phyloP scores from a whole-genome alignment of 2,888 invertebrate species.

The Hypselothyrea guttata region DNA sequence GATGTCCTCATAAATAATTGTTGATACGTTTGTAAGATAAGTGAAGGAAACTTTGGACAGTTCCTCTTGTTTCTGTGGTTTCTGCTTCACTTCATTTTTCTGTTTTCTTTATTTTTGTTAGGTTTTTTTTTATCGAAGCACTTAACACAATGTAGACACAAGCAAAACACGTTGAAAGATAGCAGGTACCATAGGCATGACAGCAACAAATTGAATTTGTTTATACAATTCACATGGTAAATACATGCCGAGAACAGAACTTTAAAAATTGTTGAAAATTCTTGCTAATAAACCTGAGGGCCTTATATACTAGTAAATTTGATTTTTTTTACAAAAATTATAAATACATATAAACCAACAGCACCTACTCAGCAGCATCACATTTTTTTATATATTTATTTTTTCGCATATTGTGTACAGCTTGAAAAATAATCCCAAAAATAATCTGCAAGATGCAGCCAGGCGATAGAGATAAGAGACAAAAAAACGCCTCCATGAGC shows the following conservation, averaged over 20 bases:
- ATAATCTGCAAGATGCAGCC: constrained; percentile 39
- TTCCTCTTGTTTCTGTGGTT: constrained; percentile 10
- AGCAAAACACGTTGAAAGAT: constrained; percentile 22
- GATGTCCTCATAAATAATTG: too few relatives aligned
- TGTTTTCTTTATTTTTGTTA: constrained; percentile 5
- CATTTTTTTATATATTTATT: background rate
- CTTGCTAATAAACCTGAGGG: constrained; percentile 14
- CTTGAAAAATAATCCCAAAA: constrained; percentile 33
- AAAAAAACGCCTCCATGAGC: background rate
- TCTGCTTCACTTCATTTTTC: background rate
- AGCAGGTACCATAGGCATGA: constrained; percentile 40
- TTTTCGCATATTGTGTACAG: constrained; percentile 23
- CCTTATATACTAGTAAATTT: background rate
- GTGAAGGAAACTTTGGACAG: background rate
- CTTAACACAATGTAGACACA: constrained; percentile 23
- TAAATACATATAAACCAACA: too few relatives aligned
- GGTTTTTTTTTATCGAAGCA: constrained; percentile 19
- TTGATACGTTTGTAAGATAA: too few relatives aligned
- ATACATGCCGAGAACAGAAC: constrained; percentile 24
- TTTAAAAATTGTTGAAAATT: constrained; percentile 36
- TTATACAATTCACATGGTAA: constrained; percentile 36
- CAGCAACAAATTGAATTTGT: constrained; percentile 69
- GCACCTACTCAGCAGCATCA: too few relatives aligned
- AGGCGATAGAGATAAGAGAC: constrained; percentile 1
- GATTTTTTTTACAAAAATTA: constrained; percentile 27